Evolutionary conservation across 2,797 vertebrate genomes (phyloP), one percentile per base, ranked within the genome.

Genomic region (Prunella strophiata): DNA sequence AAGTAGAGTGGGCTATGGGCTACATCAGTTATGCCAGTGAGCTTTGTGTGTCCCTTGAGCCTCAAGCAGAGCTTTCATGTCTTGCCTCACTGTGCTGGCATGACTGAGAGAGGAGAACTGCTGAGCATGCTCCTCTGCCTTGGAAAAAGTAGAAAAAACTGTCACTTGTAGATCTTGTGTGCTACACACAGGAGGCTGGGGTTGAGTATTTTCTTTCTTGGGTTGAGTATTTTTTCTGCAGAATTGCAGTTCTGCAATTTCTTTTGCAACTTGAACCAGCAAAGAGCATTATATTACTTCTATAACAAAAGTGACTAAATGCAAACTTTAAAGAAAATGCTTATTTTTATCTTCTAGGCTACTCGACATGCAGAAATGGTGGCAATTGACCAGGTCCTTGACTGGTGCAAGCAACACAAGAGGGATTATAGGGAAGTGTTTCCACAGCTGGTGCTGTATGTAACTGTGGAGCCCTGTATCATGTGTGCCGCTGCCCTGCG

Each of bases 351-450:
- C 6, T 77, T 59, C 26, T 93, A 99, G 99, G 99, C 99, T 40
- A 99, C 99, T 21, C 98, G 99, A 13, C 99, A 99, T 40, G 99
- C 99, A 32, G 99, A 99, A 96, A 98, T 99, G 98, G 99, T 99
- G 59, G 98, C 98, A 16, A 97, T 99, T 15, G 99, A 99, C 92
- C 98, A 98, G 97, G 98, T 99, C 52, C 94, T 99, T 57, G 98
- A 98, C 22, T 99, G 99, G 99, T 99, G 99, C 97, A 94, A 30
- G 34, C 61, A 30, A 5, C 88, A 72, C 19, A 92, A 96, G 85
- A 96, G 91, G 94, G 96, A 98, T 16, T 94, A 97, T 2, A 93
- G 91, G 4, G 87, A 97, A 57, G 98, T 98, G 29, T 99, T 99
- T 62, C 62, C 96, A 42, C 93, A 66, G 8, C 98, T 98, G 0